Base-by-base conservation (phyloP, 1,140 invertebrate species). In the Drosophila funebris region DNA sequence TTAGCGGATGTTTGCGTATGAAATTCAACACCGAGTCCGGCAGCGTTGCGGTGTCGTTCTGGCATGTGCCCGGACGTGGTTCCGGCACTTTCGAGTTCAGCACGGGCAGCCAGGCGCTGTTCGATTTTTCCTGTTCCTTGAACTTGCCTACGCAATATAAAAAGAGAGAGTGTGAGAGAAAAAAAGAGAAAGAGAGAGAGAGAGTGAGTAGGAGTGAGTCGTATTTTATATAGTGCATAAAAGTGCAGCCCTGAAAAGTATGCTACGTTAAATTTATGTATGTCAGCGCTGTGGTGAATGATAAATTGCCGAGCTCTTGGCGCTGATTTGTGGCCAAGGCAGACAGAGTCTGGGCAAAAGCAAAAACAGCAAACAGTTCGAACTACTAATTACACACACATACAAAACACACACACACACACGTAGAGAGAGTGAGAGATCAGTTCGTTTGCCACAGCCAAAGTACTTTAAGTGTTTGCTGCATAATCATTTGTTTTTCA, bases 21-120 rank as follows among this genome's bases (percentile, higher is more conserved):
- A 98, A 98, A 92, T 97, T 97, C 43, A 98, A 93, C 24, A 97
- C 96, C 39, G 95, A 95, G 92, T 97, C 94, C 33, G 95, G 95
- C 27, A 97, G 91, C 2, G 95, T 94, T 83, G 96, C 95, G 3
- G 96, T 97, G 88, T 96, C 95, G 91, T 97, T 96, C 74, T 96
- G 95, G 92, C 96, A 97, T 60, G 94, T 95, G 62, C 96, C 96
- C 0, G 97, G 97, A 77, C 97, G 93, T 22, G 97, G 96, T 81
- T 95, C 95, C 4, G 97, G 97, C 20, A 97, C 96, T 76, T 95
- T 94, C 16, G 94, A 93, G 46, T 94, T 93, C 31, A 95, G 90
- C 9, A 95, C 94, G 1, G 94, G 94, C 63, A 95, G 80, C 94
- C 95, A 95, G 20, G 96, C 96, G 3, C 96, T 96, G 61, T 95